Evolutionary conservation across 2,888 invertebrate species (phyloP).

Genomic region (Idaea dimidiata): DNA sequence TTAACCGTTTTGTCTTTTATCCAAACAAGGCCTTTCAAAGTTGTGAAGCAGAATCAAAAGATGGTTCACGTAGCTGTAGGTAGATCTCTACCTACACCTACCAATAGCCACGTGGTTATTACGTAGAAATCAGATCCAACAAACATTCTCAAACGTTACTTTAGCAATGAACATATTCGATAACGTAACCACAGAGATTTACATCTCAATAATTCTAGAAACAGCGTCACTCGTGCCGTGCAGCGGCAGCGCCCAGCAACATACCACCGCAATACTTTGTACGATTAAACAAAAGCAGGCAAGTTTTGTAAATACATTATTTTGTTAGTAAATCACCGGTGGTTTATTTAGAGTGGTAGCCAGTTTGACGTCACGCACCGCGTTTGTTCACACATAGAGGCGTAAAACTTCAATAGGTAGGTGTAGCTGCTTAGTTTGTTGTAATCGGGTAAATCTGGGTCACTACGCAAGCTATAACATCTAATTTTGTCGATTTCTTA

Average conservation of each 20-base stretch:
- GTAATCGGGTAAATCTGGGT: background rate
- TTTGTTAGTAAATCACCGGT: background rate
- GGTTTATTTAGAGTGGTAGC: constrained; percentile 6
- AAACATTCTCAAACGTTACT: too few relatives aligned
- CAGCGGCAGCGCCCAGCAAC: background rate
- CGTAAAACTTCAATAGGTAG: background rate
- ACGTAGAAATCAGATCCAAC: too few relatives aligned
- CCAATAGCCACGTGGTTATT: too few relatives aligned
- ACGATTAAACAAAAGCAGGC: constrained; percentile 1
- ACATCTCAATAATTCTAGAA: background rate
- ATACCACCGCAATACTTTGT: background rate
- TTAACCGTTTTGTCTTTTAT: too few relatives aligned
- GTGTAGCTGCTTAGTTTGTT: background rate
- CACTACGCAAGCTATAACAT: constrained; percentile 43
- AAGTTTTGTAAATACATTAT: constrained; percentile 4
- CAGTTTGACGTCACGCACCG: background rate
- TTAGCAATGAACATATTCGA: background rate
- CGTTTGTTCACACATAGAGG: background rate
- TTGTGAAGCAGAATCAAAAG: too few relatives aligned
- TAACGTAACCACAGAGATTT: background rate
- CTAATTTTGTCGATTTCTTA: constrained; percentile 59
- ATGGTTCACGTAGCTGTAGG: too few relatives aligned
- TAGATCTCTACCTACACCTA: too few relatives aligned
- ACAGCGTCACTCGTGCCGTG: background rate
- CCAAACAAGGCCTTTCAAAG: too few relatives aligned